Percentiles rank a stretch among this genome's conserved stretches.
phyloP scores from a whole-genome alignment of 2,113 vertebrate genomes.

The Camarhynchus parvulus region DNA sequence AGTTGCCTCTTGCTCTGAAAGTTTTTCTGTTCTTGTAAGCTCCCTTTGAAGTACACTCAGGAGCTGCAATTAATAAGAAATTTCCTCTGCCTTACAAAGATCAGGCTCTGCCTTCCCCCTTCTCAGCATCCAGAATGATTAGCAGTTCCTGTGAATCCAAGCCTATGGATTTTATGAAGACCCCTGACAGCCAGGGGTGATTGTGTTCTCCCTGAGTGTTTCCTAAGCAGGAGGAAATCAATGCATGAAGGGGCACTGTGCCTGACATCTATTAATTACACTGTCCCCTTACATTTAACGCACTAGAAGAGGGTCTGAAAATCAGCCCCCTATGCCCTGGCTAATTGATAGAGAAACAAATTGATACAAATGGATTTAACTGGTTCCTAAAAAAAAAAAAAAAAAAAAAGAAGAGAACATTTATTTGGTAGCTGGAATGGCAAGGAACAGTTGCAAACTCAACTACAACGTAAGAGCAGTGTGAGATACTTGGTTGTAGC shows the following conservation, averaged over 20 bases:
- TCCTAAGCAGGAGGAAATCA: conserved; percentile 29
- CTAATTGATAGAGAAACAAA: background rate
- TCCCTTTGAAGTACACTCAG: background rate
- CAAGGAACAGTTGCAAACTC: background rate
- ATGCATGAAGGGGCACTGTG: background rate
- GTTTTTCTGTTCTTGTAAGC: background rate
- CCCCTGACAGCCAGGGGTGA: background rate
- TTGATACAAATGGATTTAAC: background rate
- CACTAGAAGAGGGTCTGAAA: background rate
- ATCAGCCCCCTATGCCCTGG: background rate
- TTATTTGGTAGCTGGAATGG: background rate
- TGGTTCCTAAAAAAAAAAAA: background rate
- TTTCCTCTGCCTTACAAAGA: conserved; percentile 2
- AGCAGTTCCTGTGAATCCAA: conserved; percentile 15
- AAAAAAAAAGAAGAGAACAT: background rate
- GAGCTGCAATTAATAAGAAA: background rate
- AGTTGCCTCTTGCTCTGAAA: background rate
- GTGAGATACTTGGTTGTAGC: background rate
- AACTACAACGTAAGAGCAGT: background rate
- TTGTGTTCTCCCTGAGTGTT: background rate
- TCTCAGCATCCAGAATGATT: conserved; percentile 12
- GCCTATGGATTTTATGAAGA: conserved; percentile 16
- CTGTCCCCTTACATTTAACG: background rate
- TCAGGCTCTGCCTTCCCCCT: background rate
- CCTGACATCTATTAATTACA: conserved; percentile 35